Conservation (phyloP, 2,797 vertebrate species). For the Manis pentadactyla region DNA sequence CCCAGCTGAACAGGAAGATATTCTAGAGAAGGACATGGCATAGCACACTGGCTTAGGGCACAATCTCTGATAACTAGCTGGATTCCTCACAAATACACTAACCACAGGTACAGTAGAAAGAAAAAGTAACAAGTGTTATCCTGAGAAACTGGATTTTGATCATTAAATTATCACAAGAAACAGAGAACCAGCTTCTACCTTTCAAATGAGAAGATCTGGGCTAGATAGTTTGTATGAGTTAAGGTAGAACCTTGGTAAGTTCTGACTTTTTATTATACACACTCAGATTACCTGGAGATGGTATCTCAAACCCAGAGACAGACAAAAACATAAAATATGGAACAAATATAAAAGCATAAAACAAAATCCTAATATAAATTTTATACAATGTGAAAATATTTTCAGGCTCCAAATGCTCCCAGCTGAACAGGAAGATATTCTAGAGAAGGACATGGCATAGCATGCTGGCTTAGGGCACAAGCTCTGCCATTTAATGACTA, state of each 20-base stretch:
- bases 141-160: not conserved
- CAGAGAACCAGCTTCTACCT: not conserved
- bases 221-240: not conserved
- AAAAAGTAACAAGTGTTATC: not conserved
- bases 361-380: not conserved
- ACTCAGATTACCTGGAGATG: not conserved
- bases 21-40: not conserved
- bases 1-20: not conserved
- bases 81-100: not conserved
- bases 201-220: not conserved
- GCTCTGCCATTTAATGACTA: not conserved
- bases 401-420: not conserved
- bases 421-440: not conserved
- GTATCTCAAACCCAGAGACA: not conserved
- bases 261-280: not conserved
- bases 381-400: not conserved
- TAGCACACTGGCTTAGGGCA: not conserved
- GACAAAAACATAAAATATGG: not conserved
- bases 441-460: not conserved
- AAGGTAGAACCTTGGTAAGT: not conserved
- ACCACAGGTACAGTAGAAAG: not conserved
- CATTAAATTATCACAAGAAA: constrained; percentile 28
- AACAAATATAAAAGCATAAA: not conserved
- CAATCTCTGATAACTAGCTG: not conserved
- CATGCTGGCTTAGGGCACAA: not conserved